These are phyloP conservation scores for Dynastes maya DNA, from an alignment of 2,888 invertebrate genomes.

Conservation along the genomic window DNA sequence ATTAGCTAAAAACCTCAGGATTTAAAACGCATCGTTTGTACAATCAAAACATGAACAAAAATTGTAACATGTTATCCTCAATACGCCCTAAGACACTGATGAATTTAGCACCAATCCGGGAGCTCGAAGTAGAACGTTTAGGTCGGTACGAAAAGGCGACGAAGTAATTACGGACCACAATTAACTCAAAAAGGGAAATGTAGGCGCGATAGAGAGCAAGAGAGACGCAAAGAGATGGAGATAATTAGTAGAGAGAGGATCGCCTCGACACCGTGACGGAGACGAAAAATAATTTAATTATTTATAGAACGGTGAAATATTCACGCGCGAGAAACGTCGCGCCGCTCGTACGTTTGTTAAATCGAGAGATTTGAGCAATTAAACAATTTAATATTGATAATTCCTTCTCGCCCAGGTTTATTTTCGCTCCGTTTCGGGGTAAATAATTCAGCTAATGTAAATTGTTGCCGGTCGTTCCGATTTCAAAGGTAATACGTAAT, in stretches of 20 bases:
- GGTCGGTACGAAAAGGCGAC: constrained; percentile 7
- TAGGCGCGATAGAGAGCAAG: neutral
- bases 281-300: constrained; percentile 38
- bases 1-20: too few species aligned
- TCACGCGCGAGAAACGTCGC: constrained; percentile 27
- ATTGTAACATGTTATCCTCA: neutral
- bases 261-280: neutral
- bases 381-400: constrained; percentile 36
- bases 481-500: neutral
- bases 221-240: neutral
- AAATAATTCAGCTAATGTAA: constrained; percentile 17
- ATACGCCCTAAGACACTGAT: neutral
- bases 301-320: constrained; percentile 31
- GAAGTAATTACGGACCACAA: constrained; percentile 35
- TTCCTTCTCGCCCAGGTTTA: neutral
- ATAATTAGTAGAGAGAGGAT: neutral
- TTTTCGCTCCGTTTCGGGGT: neutral
- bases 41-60: neutral
- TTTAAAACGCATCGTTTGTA: too few species aligned
- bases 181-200: constrained; percentile 41
- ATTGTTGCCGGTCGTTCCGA: neutral
- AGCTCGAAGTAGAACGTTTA: neutral
- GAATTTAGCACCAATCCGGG: neutral
- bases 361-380: constrained; percentile 35
- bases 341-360: constrained; percentile 16